phyloP scores from a whole-genome alignment of 2,888 invertebrate species.

The Parasteatoda lunata region DNA sequence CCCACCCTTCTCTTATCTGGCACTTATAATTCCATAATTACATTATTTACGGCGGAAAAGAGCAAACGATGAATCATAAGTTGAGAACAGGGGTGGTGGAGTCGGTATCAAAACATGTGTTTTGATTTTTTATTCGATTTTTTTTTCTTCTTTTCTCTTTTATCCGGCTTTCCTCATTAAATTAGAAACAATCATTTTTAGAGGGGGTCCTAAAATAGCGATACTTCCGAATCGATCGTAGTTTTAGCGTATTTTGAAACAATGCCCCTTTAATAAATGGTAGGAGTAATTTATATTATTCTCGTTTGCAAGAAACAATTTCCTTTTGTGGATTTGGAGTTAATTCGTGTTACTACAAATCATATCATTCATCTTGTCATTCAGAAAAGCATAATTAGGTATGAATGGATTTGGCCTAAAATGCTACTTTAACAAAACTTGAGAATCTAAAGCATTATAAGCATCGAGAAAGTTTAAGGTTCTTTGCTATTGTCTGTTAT shows the following conservation, averaged over 20 bases:
- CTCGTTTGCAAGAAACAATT: no score
- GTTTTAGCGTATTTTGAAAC: background rate
- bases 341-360: no score
- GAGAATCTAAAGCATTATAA: no score
- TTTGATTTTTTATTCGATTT: background rate
- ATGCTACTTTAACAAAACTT: no score
- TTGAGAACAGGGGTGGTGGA: background rate
- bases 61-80: background rate
- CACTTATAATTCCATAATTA: conserved; percentile 35
- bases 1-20: background rate
- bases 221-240: background rate
- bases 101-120: conserved; percentile 10
- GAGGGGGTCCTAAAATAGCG: background rate
- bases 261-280: background rate
- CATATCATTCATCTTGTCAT: no score
- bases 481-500: no score
- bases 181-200: background rate
- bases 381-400: no score
- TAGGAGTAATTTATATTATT: no score
- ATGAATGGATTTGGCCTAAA: no score
- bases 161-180: background rate
- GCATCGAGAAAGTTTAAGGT: no score
- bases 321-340: no score
- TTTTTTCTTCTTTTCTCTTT: background rate
- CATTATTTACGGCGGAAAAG: conserved; percentile 17